phyloP scores from a whole-genome alignment of 2,888 invertebrate genomes.

The Lepidonotus clava region DNA sequence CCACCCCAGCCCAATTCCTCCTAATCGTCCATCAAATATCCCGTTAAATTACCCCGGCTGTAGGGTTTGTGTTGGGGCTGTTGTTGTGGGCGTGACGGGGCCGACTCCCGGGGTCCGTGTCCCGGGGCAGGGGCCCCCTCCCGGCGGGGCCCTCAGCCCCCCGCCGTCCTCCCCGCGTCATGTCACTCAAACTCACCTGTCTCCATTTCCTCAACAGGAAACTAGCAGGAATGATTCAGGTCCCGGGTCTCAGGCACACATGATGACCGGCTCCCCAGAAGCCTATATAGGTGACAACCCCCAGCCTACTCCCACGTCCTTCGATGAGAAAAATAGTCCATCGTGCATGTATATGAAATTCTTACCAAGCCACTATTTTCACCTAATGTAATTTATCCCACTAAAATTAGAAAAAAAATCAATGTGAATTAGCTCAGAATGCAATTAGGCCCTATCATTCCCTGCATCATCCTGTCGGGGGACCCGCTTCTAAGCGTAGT shows the following conservation, averaged over 20 bases:
- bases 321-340: no score
- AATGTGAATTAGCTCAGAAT: no score
- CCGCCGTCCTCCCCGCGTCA: not conserved
- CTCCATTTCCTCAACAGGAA: not conserved
- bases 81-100: no score
- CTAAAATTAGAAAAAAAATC: no score
- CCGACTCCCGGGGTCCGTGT: not conserved
- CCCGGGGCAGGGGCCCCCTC: not conserved
- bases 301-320: not conserved
- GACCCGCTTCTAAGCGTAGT: no score
- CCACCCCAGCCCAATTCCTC: not conserved
- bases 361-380: no score
- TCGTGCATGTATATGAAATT: no score
- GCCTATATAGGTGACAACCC: not conserved
- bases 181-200: not conserved
- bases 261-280: no score
- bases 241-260: no score
- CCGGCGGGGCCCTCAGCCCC: not conserved
- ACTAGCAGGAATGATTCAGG: not conserved
- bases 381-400: no score
- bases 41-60: conserved; percentile 38
- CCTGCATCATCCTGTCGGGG: no score
- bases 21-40: conserved; percentile 47
- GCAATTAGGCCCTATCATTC: no score
- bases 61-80: not conserved